Evolutionary conservation across 2,797 vertebrate genomes (phyloP).

Genomic region (Pachyuromys duprasi): DNA sequence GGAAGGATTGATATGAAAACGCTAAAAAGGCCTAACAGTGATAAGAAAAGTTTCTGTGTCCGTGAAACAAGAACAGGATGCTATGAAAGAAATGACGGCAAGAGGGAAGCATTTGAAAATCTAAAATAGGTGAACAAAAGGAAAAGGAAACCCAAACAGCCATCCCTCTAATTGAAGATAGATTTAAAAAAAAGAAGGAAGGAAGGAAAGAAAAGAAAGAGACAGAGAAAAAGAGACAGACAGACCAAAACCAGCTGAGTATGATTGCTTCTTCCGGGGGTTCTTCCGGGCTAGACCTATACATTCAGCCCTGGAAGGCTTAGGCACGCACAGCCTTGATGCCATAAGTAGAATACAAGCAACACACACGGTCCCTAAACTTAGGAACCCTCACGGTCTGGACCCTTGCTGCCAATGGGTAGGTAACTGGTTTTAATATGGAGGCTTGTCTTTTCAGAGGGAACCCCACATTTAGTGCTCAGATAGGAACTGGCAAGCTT

Average conservation of each 20-base stretch:
- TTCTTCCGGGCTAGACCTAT: accelerated
- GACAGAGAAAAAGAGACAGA: neutral
- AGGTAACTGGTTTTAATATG: neutral
- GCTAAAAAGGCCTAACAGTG: accelerated
- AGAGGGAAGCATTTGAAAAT: neutral
- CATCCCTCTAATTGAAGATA: neutral
- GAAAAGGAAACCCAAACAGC: neutral
- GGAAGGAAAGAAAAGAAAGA: no score
- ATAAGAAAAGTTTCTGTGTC: neutral
- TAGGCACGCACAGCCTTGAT: neutral
- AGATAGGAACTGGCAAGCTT: neutral
- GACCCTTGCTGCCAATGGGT: accelerated
- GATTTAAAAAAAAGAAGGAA: neutral
- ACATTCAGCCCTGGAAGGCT: neutral
- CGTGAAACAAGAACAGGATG: neutral
- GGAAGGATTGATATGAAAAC: neutral
- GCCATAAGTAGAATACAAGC: neutral
- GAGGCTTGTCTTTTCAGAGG: neutral
- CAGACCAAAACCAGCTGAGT: neutral
- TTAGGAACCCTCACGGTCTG: neutral
- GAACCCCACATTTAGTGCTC: neutral
- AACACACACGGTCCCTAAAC: neutral
- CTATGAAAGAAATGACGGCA: neutral
- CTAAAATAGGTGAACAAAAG: neutral
- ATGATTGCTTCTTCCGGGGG: neutral